phyloP scores from a whole-genome alignment of 2,113 vertebrate species.

The Zapus hudsonius region DNA sequence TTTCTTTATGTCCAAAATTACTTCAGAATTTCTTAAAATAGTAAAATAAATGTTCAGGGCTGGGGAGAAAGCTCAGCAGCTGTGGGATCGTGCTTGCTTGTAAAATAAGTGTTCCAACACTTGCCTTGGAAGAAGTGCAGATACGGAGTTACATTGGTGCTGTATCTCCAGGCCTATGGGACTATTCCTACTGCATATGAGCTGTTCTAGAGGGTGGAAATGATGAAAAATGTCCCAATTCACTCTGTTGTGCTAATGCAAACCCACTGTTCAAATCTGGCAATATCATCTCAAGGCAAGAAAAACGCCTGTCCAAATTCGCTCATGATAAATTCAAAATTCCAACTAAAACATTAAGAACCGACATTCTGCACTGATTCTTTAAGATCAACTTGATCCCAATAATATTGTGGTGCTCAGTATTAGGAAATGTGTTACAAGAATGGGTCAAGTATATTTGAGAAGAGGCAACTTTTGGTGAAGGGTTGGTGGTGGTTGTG shows the following conservation, averaged over 20 bases:
- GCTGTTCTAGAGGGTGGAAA: background rate
- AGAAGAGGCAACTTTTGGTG: background rate
- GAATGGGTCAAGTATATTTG: background rate
- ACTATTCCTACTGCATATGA: background rate
- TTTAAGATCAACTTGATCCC: background rate
- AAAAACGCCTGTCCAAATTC: background rate
- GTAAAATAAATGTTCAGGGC: too few relatives aligned
- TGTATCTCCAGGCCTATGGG: slow-evolving; percentile 7
- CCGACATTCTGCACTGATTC: background rate
- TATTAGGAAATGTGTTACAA: slow-evolving; percentile 38
- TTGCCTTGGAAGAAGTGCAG: slow-evolving; percentile 16
- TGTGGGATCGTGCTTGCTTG: too few relatives aligned
- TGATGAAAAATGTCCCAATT: background rate
- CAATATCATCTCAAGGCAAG: background rate
- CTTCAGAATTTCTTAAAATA: slow-evolving; percentile 9
- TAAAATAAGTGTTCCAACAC: background rate
- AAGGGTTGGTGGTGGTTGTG: too few relatives aligned
- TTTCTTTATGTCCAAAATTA: slow-evolving; percentile 5
- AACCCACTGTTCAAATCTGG: slow-evolving; percentile 19
- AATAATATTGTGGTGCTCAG: background rate
- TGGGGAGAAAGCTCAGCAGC: too few relatives aligned
- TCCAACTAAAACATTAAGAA: slow-evolving; percentile 16
- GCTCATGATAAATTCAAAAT: slow-evolving; percentile 5
- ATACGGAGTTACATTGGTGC: slow-evolving; percentile 4
- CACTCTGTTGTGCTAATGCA: slow-evolving; percentile 30